Base-by-base conservation (phyloP, 2,113 vertebrate species). In the Vombatus ursinus region DNA sequence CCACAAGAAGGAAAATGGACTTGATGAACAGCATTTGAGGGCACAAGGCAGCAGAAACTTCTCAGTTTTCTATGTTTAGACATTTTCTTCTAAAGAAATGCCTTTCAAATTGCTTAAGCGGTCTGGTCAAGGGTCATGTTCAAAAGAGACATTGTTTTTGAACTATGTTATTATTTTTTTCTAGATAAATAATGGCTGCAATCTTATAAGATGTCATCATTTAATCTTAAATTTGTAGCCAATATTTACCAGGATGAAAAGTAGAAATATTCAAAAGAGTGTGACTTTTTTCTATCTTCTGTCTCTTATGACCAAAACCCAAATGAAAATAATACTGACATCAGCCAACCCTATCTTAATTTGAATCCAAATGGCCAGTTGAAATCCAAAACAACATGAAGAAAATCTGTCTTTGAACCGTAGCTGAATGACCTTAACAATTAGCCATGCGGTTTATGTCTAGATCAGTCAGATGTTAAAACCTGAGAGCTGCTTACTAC, bases 391-490 rank as follows among this genome's bases (percentile, higher is more conserved):
- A 96, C 48, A 91, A 57, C 50, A 3, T 94, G 52, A 61, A 48
- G 22, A 49, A 94, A 61, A n/a, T 94, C 50, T 68, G 28, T 1
- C 48, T 96, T 93, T 93, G 14, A 93, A 90, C 96, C 93, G 96
- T 95, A 91, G 89, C 37, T 50, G 9, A 94, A 28, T 94, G 95
- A 95, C 89, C 57, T 92, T 91, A 51, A 94, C 11, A 94, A 96
- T 97, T 95, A 97, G 89, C 89, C 94, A 92, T 91, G 94, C 51
- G n/a, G 90, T 89, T 97, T 96, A 98, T 94, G 94, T 92, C 97
- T 98, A 96, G 97, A 98, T 98, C 96, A 97, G 91, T 92, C 57
- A 97, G 94, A 54, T 84, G 24, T 84, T 93, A 96, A 84, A 16
- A 96, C 96, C 93, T 94, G 93, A 95, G 95, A 97, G 94, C 94